Percentiles rank a stretch among this genome's conserved stretches.
Conservation (phyloP, 2,888 invertebrate genomes). For the Seira sanloemensis region DNA sequence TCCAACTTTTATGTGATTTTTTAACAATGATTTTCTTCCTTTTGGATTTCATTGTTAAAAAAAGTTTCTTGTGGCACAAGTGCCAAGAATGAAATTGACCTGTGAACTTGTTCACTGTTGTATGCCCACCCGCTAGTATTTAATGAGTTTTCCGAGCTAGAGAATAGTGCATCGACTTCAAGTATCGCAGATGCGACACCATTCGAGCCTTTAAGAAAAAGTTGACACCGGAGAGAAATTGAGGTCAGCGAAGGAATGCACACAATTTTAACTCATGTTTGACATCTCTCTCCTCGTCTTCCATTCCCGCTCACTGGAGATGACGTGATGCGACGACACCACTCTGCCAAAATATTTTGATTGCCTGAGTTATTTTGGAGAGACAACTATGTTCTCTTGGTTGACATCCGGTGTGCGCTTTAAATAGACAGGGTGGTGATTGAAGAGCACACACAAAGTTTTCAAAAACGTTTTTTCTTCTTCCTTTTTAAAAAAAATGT, state of each 20-base stretch:
- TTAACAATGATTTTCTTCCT: constrained; percentile 1
- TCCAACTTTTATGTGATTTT: not conserved
- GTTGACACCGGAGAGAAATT: constrained; percentile 60
- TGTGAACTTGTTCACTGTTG: constrained; percentile 44
- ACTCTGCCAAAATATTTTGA: constrained; percentile 66
- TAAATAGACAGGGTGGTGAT: not conserved
- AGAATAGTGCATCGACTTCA: too few species aligned
- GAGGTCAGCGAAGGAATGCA: constrained; percentile 49
- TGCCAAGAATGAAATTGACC: constrained; percentile 60
- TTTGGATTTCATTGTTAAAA: not conserved
- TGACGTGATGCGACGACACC: constrained; percentile 48
- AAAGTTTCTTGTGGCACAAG: constrained; percentile 21
- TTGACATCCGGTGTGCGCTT: constrained; percentile 35
- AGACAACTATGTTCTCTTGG: not conserved
- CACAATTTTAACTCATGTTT: too few species aligned
- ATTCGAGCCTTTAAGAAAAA: too few species aligned
- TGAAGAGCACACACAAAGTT: not conserved
- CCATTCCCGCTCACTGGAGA: too few species aligned
- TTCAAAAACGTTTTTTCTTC: too few species aligned
- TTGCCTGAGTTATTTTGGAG: not conserved
- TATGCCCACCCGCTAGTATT: constrained; percentile 55
- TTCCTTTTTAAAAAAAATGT: constrained; percentile 19
- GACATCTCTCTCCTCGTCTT: too few species aligned
- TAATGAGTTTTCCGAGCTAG: constrained; percentile 35
- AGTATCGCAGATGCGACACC: too few species aligned